Conservation (phyloP, 1,140 invertebrate species). For the Drosophila hydei region DNA sequence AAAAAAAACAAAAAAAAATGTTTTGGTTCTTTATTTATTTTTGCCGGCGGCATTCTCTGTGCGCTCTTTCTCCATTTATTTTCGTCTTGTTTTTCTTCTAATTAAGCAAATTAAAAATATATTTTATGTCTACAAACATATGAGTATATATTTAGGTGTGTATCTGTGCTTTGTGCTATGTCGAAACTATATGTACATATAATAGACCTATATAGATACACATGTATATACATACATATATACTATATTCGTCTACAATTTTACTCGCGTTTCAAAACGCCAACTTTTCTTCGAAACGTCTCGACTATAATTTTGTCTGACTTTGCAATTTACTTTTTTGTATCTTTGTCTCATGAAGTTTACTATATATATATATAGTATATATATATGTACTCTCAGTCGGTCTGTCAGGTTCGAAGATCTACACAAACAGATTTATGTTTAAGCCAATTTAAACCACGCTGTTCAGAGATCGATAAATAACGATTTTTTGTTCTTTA, state of each 20-base stretch:
- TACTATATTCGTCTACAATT: slow-evolving; percentile 18
- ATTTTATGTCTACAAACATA: slow-evolving; percentile 13
- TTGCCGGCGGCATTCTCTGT: slow-evolving; percentile 32
- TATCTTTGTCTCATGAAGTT: neutral
- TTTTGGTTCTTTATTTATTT: slow-evolving; percentile 45
- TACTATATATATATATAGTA: too few species aligned
- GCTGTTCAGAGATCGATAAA: too few species aligned
- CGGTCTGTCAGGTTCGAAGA: too few species aligned
- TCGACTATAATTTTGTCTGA: slow-evolving; percentile 30
- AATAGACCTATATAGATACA: neutral
- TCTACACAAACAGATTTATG: too few species aligned
- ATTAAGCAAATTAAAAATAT: slow-evolving; percentile 77
- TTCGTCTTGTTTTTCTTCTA: slow-evolving; percentile 55
- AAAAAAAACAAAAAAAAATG: slow-evolving; percentile 7
- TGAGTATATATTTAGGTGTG: slow-evolving; percentile 18
- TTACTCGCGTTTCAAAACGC: slow-evolving; percentile 52
- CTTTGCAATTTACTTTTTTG: slow-evolving; percentile 32
- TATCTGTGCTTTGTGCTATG: slow-evolving; percentile 17
- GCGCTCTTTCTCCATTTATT: slow-evolving; percentile 39
- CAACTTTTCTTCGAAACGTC: slow-evolving; percentile 54
- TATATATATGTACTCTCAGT: too few species aligned
- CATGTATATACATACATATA: neutral
- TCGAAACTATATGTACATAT: slow-evolving; percentile 27
- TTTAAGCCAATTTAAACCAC: too few species aligned
- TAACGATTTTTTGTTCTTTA: too few species aligned